Percentiles rank a stretch among this genome's conserved stretches.
Evolutionary conservation across 1,140 invertebrate genomes (phyloP).

Genomic region (Penaeus vannamei): DNA sequence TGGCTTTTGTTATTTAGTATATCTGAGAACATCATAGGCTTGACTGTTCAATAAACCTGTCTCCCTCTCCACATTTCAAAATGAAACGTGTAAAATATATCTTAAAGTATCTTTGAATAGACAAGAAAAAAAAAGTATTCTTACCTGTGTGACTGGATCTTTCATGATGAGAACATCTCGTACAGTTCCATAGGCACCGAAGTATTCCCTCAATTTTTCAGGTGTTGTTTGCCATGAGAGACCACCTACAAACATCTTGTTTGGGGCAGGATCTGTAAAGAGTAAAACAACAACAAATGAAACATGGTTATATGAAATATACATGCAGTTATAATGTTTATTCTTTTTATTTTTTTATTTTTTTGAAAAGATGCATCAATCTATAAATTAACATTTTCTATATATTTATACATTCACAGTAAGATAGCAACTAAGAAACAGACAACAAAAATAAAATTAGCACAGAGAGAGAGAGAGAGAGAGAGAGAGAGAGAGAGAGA

Average conservation of each 20-base stretch:
- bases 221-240: constrained; percentile 93
- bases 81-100: background rate
- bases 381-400: background rate
- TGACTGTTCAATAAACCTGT: too few species aligned
- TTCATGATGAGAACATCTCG: constrained; percentile 96
- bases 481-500: too few species aligned
- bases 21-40: too few species aligned
- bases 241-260: constrained; percentile 91
- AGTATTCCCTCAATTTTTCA: constrained; percentile 91
- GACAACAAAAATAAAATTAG: too few species aligned
- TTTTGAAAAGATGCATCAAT: background rate
- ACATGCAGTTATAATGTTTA: too few species aligned
- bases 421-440: background rate
- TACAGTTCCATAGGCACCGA: constrained; percentile 91
- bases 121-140: constrained; percentile 50
- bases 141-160: constrained; percentile 92
- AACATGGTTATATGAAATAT: background rate
- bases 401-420: background rate
- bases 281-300: constrained; percentile 1
- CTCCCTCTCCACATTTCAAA: background rate
- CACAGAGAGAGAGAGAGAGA: too few species aligned
- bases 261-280: constrained; percentile 76
- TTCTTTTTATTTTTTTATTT: too few species aligned
- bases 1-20: too few species aligned
- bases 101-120: constrained; percentile 13